A percentile compares a stretch with the other conserved stretches of the same genome.
phyloP scores from a whole-genome alignment of 1,140 invertebrate genomes.

The Marisa cornuarietis region DNA sequence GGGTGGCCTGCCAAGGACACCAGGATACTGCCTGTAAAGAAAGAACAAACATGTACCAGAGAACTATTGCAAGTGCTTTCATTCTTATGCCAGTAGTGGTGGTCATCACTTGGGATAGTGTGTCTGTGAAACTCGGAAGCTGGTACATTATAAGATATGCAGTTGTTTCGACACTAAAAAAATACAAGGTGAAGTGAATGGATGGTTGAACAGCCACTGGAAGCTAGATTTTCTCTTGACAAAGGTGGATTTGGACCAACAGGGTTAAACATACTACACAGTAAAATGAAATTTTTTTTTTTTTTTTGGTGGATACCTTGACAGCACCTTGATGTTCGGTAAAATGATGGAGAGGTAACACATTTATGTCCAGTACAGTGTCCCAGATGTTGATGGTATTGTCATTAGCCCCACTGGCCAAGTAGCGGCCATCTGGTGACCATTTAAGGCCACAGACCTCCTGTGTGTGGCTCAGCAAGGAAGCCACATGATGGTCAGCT shows the following conservation, averaged over 20 bases:
- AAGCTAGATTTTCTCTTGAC: too few relatives aligned
- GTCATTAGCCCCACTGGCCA: slow-evolving; percentile 96
- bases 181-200: too few relatives aligned
- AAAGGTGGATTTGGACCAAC: not conserved
- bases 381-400: slow-evolving; percentile 92
- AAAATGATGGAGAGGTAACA: slow-evolving; percentile 44
- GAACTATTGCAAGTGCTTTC: too few relatives aligned
- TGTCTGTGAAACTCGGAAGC: too few relatives aligned
- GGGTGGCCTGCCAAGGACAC: slow-evolving; percentile 92
- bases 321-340: slow-evolving; percentile 68
- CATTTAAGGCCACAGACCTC: slow-evolving; percentile 93
- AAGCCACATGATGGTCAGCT: slow-evolving; percentile 83
- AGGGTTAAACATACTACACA: not conserved
- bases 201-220: too few relatives aligned
- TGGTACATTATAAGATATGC: too few relatives aligned
- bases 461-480: slow-evolving; percentile 81
- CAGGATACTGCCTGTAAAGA: slow-evolving; percentile 80
- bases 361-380: slow-evolving; percentile 38
- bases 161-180: too few relatives aligned
- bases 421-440: slow-evolving; percentile 89
- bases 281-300: slow-evolving; percentile 9
- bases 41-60: too few relatives aligned
- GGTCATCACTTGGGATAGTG: too few relatives aligned
- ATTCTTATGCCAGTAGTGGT: too few relatives aligned
- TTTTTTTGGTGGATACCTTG: slow-evolving; percentile 58